Conservation (phyloP, 2,797 vertebrate species). For the Falco berigora region DNA sequence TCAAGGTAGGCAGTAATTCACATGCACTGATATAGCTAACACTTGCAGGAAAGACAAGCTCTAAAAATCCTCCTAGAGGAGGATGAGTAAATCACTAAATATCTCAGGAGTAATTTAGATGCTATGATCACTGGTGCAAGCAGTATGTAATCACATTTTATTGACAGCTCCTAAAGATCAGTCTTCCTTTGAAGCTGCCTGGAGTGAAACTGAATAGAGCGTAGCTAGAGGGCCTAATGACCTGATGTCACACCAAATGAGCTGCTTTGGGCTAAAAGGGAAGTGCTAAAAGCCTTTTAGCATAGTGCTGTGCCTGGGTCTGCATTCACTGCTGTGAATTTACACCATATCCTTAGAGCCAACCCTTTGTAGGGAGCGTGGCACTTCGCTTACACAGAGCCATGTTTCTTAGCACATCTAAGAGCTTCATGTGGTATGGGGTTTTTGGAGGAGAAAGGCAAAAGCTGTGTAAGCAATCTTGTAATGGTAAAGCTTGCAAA, state of each 20-base stretch:
- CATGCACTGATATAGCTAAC: not conserved
- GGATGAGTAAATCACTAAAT: constrained; percentile 10
- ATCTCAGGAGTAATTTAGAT: constrained; percentile 20
- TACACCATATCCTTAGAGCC: not conserved
- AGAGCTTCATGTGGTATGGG: not conserved
- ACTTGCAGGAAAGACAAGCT: not conserved
- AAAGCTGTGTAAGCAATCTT: not conserved
- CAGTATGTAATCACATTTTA: constrained; percentile 8
- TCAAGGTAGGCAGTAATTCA: not conserved
- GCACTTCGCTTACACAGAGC: not conserved
- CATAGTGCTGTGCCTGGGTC: not conserved
- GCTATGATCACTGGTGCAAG: not conserved
- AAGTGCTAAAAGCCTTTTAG: not conserved
- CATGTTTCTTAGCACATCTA: not conserved
- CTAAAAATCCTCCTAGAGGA: not conserved
- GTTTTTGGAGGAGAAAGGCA: not conserved
- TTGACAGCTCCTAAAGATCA: constrained; percentile 29
- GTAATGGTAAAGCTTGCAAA: not conserved
- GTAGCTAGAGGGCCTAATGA: not conserved
- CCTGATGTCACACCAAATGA: not conserved
- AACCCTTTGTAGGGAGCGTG: not conserved
- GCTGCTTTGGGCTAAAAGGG: not conserved
- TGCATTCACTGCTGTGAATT: not conserved
- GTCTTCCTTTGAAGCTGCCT: not conserved
- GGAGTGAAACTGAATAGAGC: not conserved